Percentiles rank a stretch among this genome's conserved stretches.
Conservation (phyloP, 2,113 vertebrate genomes). For the Rhabdomys dilectus region DNA sequence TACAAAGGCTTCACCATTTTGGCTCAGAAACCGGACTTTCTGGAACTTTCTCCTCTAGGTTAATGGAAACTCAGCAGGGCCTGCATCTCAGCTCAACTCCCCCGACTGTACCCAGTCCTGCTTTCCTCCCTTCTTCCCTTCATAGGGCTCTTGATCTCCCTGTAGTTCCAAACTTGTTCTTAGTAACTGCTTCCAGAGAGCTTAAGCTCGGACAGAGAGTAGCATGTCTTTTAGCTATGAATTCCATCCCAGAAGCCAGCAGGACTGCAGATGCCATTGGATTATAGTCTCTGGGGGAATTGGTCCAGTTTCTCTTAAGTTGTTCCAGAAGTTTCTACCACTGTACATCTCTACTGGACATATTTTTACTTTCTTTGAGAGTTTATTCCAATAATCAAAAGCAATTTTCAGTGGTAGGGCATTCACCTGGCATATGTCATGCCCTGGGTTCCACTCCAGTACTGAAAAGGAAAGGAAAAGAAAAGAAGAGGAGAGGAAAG, state of each 20-base stretch:
- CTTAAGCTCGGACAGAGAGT: background rate
- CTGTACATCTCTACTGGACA: background rate
- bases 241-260: constrained; percentile 17
- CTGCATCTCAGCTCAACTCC: background rate
- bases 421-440: background rate
- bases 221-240: background rate
- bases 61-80: background rate
- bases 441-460: background rate
- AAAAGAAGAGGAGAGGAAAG: background rate
- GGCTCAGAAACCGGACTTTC: background rate
- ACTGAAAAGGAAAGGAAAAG: too few species aligned
- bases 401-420: background rate
- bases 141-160: background rate
- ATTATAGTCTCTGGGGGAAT: constrained; percentile 33
- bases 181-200: background rate
- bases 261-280: constrained; percentile 41
- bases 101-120: background rate
- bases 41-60: background rate
- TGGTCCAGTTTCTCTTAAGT: constrained; percentile 48
- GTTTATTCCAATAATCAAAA: background rate
- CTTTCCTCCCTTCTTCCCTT: background rate
- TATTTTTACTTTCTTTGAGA: constrained; percentile 54
- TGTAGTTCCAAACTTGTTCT: background rate
- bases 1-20: background rate
- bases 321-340: constrained; percentile 59